phyloP scores from a whole-genome alignment of 2,888 invertebrate species.

The Gibbula magus region DNA sequence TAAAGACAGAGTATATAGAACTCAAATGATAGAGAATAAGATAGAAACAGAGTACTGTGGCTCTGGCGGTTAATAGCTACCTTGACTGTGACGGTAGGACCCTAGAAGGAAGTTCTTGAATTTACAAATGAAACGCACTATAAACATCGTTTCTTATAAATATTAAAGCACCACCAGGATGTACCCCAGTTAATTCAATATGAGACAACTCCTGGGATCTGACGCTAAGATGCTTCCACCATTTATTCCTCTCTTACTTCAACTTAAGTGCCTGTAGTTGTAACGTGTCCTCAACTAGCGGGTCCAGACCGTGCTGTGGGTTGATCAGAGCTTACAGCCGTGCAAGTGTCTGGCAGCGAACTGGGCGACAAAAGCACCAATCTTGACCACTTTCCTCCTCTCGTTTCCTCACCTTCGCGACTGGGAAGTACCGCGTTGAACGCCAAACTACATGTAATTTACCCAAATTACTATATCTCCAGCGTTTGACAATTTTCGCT shows the following conservation, averaged over 20 bases:
- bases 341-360: neutral
- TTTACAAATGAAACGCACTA: too few relatives aligned
- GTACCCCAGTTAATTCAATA: too few relatives aligned
- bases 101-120: too few relatives aligned
- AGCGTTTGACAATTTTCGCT: constrained; percentile 4
- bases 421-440: neutral
- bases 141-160: too few relatives aligned
- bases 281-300: neutral
- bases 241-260: too few relatives aligned
- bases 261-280: neutral
- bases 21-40: neutral
- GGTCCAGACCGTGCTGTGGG: neutral
- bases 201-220: too few relatives aligned
- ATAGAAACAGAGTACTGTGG: neutral
- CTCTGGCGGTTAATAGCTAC: too few relatives aligned
- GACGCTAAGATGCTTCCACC: too few relatives aligned
- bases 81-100: too few relatives aligned
- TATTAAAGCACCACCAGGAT: too few relatives aligned
- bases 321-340: neutral
- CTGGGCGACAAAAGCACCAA: neutral
- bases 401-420: neutral
- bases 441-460: constrained; percentile 16
- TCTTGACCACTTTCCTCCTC: neutral
- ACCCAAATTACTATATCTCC: constrained; percentile 1
- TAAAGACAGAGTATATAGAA: too few relatives aligned